A percentile compares a stretch with the other conserved stretches of the same genome.
phyloP scores from a whole-genome alignment of 2,113 vertebrate genomes.

The Odontophorus gujanensis region DNA sequence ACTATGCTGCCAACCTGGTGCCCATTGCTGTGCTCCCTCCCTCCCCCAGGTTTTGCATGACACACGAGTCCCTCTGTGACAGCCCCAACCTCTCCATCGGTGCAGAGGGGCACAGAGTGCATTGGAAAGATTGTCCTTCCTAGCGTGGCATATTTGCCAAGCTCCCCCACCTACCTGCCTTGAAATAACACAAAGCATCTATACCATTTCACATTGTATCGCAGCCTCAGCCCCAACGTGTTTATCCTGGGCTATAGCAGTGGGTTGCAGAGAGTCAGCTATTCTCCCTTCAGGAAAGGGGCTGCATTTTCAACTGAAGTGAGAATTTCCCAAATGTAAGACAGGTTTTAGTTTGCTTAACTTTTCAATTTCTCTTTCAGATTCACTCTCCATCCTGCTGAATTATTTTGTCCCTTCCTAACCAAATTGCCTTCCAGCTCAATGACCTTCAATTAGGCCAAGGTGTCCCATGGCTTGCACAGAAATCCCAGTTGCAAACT shows the following conservation, averaged over 20 bases:
- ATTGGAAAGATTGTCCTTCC: not conserved
- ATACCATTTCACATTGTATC: not conserved
- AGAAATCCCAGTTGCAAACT: constrained; percentile 20
- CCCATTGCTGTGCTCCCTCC: not conserved
- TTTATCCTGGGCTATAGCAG: not conserved
- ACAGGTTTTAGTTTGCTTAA: not conserved
- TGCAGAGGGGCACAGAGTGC: too few relatives aligned
- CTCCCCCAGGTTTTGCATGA: not conserved
- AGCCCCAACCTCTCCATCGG: not conserved
- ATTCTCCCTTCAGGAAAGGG: not conserved
- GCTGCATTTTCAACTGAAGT: not conserved
- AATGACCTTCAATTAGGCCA: not conserved
- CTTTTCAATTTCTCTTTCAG: not conserved
- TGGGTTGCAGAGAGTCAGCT: not conserved
- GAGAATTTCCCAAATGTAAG: not conserved
- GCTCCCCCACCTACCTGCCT: not conserved
- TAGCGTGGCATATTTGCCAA: not conserved
- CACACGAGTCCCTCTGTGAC: accelerated
- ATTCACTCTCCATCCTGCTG: not conserved
- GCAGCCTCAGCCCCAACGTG: not conserved
- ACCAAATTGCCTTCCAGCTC: not conserved
- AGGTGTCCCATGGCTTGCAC: not conserved
- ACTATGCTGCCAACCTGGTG: not conserved
- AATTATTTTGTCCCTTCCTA: not conserved
- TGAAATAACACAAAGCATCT: not conserved